Percentiles rank a stretch among this genome's conserved stretches.
Conservation (phyloP, 2,113 vertebrate genomes). For the Brachyhypopomus occidentalis region DNA sequence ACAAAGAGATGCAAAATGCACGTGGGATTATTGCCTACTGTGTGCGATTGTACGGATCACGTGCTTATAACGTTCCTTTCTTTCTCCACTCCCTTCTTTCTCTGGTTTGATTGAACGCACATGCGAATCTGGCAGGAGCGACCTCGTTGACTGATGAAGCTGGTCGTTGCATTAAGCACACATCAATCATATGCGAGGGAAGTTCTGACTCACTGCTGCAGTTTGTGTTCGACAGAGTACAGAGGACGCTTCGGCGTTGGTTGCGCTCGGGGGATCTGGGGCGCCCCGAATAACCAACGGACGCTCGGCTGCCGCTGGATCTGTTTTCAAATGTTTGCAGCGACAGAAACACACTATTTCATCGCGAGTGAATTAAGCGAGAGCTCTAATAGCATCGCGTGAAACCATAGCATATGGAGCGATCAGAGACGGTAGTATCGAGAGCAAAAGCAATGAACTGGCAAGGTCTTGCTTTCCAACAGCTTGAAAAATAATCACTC, state of each 20-base stretch:
- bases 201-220: slow-evolving; percentile 62
- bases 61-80: neutral
- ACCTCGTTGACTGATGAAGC: neutral
- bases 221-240: too few relatives aligned
- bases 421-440: slow-evolving; percentile 50
- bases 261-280: too few relatives aligned
- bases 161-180: neutral
- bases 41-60: neutral
- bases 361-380: too few relatives aligned
- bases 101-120: neutral
- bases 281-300: too few relatives aligned
- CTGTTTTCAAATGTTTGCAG: too few relatives aligned
- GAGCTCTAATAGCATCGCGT: too few relatives aligned
- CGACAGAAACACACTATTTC: too few relatives aligned
- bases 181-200: slow-evolving; percentile 23
- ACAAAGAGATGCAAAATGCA: neutral
- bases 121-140: slow-evolving; percentile 1
- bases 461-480: slow-evolving; percentile 67
- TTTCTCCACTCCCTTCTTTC: neutral
- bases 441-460: slow-evolving; percentile 70
- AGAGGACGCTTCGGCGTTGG: too few relatives aligned
- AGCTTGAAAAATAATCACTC: slow-evolving; percentile 76
- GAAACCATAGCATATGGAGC: too few relatives aligned
- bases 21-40: neutral
- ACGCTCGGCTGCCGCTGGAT: too few relatives aligned